Conservation (phyloP, 2,888 invertebrate genomes). For the Hylaea fasciaria region DNA sequence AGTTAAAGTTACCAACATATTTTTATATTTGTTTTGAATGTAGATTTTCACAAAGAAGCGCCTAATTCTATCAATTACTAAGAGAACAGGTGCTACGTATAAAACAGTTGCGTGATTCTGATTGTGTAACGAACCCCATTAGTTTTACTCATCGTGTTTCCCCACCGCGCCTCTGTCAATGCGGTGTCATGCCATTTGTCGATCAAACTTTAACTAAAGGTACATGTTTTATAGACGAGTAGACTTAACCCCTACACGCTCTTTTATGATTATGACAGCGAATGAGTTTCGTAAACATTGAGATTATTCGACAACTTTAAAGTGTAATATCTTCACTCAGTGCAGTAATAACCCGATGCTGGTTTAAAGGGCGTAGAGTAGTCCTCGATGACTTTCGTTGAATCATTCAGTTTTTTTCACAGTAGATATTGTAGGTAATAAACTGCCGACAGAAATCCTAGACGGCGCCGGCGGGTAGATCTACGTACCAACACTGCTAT, state of each 20-base stretch:
- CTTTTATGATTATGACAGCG: constrained; percentile 1
- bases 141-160: constrained; percentile 28
- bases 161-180: constrained; percentile 25
- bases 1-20: no score
- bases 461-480: constrained; percentile 8
- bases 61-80: no score
- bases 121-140: constrained; percentile 37
- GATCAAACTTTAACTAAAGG: constrained; percentile 41
- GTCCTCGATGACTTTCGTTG: constrained; percentile 4
- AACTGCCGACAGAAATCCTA: constrained; percentile 9
- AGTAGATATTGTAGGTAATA: no score
- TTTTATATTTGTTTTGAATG: not conserved
- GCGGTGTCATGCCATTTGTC: constrained; percentile 41
- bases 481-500: not conserved
- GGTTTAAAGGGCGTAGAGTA: constrained; percentile 2
- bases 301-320: constrained; percentile 13
- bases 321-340: not conserved
- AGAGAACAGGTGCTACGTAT: constrained; percentile 38
- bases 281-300: constrained; percentile 6
- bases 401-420: constrained; percentile 3
- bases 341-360: not conserved
- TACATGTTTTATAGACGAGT: constrained; percentile 39
- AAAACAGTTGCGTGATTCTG: constrained; percentile 42
- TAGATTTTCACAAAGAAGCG: not conserved
- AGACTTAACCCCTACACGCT: constrained; percentile 22